These are phyloP conservation scores for Vesta saturnalis DNA, from an alignment of 2,888 invertebrate genomes.

Conservation along the genomic window DNA sequence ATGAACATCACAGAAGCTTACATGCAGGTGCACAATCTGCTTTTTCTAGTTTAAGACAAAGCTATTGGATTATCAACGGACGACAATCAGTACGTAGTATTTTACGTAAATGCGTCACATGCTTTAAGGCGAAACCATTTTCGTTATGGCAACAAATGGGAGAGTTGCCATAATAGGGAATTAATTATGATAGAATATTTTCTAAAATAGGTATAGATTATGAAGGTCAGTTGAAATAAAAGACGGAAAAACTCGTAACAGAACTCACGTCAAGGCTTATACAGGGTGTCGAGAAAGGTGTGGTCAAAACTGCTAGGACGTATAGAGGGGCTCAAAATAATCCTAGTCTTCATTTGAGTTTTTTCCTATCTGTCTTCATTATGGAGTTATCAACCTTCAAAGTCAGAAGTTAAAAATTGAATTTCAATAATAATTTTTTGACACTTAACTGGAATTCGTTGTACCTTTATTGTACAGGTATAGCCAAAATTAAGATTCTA, in stretches of 20 bases:
- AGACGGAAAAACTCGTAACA: conserved; percentile 14
- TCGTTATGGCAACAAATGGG: conserved; percentile 11
- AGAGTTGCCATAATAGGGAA: conserved; percentile 9
- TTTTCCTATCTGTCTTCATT: too few species aligned
- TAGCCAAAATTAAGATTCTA: too few species aligned
- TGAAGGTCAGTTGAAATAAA: conserved; percentile 16
- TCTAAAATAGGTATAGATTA: conserved; percentile 1
- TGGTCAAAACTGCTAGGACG: too few species aligned
- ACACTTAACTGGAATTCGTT: too few species aligned
- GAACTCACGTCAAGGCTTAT: conserved; percentile 6
- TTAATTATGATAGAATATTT: conserved; percentile 6
- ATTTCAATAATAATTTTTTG: too few species aligned
- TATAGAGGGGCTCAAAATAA: too few species aligned
- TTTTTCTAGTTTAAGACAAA: conserved; percentile 2
- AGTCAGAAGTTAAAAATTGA: too few species aligned
- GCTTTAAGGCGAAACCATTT: conserved; percentile 16
- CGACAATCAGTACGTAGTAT: background rate
- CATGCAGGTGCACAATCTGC: conserved; percentile 16
- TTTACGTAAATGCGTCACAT: conserved; percentile 20
- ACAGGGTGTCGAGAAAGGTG: too few species aligned
- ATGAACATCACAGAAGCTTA: background rate
- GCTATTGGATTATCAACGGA: conserved; percentile 20
- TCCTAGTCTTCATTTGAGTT: too few species aligned
- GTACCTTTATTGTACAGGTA: too few species aligned
- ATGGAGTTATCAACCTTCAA: too few species aligned